phyloP scores from a whole-genome alignment of 2,113 vertebrate genomes.

The Salvelinus namaycush region DNA sequence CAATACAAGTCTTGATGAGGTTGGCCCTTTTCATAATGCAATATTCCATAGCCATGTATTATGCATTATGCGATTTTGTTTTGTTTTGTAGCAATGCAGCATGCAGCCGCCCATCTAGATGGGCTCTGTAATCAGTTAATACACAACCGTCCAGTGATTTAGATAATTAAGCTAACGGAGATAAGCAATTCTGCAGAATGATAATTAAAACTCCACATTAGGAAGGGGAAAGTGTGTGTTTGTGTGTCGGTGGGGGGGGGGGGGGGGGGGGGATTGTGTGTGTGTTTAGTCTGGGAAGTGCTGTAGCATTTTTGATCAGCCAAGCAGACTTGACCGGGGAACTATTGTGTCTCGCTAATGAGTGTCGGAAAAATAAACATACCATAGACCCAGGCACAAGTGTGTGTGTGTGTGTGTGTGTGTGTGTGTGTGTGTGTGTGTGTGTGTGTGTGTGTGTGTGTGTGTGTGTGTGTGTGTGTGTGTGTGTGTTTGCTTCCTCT shows the following conservation, averaged over 20 bases:
- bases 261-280: neutral
- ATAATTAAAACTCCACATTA: slow-evolving; percentile 10
- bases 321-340: slow-evolving; percentile 35
- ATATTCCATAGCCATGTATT: neutral
- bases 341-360: slow-evolving; percentile 46
- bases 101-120: neutral
- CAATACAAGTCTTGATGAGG: neutral
- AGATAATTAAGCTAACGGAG: neutral
- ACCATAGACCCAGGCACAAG: neutral
- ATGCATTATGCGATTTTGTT: neutral
- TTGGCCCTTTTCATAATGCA: neutral
- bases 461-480: neutral
- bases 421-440: neutral
- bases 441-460: neutral
- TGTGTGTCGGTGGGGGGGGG: neutral
- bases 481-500: neutral
- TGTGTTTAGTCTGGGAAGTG: neutral
- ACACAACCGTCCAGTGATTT: neutral
- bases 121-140: neutral
- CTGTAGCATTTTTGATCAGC: slow-evolving; percentile 30
- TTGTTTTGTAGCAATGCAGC: neutral
- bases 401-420: too few species aligned
- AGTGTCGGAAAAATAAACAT: slow-evolving; percentile 1
- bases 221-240: neutral
- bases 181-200: slow-evolving; percentile 6